Percentiles rank a stretch among this genome's conserved stretches.
Evolutionary conservation across 2,113 vertebrate species (phyloP).

Genomic region (Stegostoma tigrinum): DNA sequence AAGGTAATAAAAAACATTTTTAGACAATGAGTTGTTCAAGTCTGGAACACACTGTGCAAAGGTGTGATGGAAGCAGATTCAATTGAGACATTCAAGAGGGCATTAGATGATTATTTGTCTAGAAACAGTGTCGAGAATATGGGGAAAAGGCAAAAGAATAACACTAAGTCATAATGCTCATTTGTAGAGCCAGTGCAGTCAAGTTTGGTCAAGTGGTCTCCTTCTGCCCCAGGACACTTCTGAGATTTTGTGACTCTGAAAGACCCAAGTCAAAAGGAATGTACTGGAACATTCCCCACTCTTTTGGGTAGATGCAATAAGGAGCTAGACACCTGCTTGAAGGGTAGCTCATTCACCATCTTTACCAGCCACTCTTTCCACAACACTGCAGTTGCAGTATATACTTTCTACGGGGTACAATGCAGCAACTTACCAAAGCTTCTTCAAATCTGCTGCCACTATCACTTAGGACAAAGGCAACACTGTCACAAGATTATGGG

Average conservation of each 20-base stretch:
- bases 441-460: background rate
- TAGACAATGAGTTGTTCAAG: no score
- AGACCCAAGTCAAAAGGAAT: background rate
- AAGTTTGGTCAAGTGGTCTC: no score
- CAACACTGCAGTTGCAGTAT: background rate
- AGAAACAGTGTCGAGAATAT: no score
- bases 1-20: no score
- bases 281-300: background rate
- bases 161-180: no score
- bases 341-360: background rate
- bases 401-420: background rate
- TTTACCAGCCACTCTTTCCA: background rate
- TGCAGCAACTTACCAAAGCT: background rate
- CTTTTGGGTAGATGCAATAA: background rate
- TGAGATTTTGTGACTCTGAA: background rate
- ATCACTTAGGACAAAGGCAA: background rate
- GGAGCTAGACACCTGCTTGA: background rate
- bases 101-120: no score
- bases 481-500: background rate
- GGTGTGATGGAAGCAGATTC: no score
- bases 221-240: no score
- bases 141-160: no score
- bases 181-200: no score
- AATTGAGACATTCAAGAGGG: no score
- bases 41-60: no score